These are phyloP conservation scores for Hydrolagus colliei DNA, from an alignment of 2,797 vertebrate species.

Conservation along the genomic window DNA sequence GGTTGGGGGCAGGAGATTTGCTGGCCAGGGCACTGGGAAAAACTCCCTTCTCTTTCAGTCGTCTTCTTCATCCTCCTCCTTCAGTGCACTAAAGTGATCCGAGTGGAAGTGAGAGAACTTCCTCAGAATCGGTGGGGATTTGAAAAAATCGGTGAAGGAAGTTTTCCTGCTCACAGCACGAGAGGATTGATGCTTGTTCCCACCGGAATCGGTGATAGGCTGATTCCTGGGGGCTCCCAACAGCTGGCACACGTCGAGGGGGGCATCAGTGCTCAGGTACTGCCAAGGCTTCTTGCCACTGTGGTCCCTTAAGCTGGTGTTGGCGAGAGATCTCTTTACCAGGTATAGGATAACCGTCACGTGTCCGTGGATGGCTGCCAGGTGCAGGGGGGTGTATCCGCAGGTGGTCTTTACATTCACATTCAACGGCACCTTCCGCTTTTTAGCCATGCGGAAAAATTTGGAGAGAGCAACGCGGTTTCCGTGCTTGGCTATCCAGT, in stretches of 20 bases:
- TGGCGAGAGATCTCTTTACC: conserved; percentile 68
- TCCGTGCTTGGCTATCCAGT: conserved; percentile 92
- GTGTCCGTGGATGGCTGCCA: conserved; percentile 80
- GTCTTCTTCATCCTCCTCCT: not conserved
- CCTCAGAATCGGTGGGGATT: conserved; percentile 37
- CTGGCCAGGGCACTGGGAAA: no score
- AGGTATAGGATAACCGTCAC: conserved; percentile 71
- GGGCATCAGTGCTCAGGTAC: conserved; percentile 57
- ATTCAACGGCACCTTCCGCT: conserved; percentile 60
- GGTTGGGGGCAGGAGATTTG: no score
- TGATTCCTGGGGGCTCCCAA: conserved; percentile 63
- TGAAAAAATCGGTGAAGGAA: conserved; percentile 53
- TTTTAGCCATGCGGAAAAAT: conserved; percentile 60
- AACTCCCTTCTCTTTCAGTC: not conserved
- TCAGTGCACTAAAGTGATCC: not conserved
- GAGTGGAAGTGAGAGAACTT: not conserved
- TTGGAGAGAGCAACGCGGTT: conserved; percentile 72
- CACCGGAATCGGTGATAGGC: not conserved
- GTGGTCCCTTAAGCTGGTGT: conserved; percentile 64
- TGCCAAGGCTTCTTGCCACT: conserved; percentile 82
- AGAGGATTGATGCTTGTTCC: conserved; percentile 40
- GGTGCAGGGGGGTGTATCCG: conserved; percentile 82
- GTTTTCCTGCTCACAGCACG: conserved; percentile 46
- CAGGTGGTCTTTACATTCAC: conserved; percentile 63
- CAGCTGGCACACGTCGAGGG: conserved; percentile 66